Conservation (phyloP, 1,140 invertebrate species). For the Drosophila lacteicornis region DNA sequence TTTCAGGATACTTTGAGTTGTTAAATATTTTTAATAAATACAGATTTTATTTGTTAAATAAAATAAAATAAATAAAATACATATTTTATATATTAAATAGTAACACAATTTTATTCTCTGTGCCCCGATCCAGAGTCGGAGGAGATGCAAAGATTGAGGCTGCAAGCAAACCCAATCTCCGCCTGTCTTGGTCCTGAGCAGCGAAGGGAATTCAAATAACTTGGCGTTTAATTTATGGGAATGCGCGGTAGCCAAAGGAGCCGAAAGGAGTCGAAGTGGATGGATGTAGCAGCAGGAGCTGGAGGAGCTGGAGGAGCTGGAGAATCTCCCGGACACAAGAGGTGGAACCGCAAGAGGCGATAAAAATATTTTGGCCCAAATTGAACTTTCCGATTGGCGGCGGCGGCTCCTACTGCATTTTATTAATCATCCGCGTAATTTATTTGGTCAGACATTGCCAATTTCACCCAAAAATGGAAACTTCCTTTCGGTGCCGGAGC, state of each 20-base stretch:
- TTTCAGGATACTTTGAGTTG: not conserved
- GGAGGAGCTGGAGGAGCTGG: not conserved
- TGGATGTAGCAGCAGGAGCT: slow-evolving; percentile 3
- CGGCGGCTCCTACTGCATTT: slow-evolving; percentile 58
- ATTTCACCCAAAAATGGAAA: slow-evolving; percentile 80
- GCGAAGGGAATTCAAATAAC: slow-evolving; percentile 77
- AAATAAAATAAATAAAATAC: too few relatives aligned
- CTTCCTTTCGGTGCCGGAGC: slow-evolving; percentile 37
- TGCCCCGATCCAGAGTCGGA: slow-evolving; percentile 14
- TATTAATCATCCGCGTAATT: slow-evolving; percentile 83
- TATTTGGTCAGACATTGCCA: slow-evolving; percentile 77
- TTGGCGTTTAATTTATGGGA: slow-evolving; percentile 83
- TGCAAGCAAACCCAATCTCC: slow-evolving; percentile 43
- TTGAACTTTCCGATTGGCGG: slow-evolving; percentile 60
- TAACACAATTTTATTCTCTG: not conserved
- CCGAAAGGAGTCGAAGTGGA: slow-evolving; percentile 29
- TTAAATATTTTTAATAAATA: not conserved
- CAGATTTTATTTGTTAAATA: not conserved
- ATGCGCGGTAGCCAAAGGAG: slow-evolving; percentile 73
- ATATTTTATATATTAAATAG: not conserved
- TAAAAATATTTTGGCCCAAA: slow-evolving; percentile 82
- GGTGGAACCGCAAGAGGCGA: slow-evolving; percentile 45
- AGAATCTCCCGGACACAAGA: not conserved
- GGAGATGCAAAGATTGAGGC: slow-evolving; percentile 44
- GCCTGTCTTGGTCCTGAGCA: slow-evolving; percentile 35